phyloP scores from a whole-genome alignment of 1,140 invertebrate genomes.

The Drosophila baimaii region DNA sequence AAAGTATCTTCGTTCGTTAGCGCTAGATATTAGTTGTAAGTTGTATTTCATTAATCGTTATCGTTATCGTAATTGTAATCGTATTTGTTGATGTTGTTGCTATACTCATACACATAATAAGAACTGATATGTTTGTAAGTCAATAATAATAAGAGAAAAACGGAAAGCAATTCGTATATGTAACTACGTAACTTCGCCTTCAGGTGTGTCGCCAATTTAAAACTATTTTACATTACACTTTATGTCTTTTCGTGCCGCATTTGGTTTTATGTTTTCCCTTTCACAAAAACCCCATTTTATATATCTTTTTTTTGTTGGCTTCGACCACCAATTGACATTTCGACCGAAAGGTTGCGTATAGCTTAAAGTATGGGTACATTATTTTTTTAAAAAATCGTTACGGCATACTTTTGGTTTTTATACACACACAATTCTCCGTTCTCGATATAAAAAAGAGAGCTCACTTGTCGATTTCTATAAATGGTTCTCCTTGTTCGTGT shows the following conservation, averaged over 20 bases:
- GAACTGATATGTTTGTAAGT: constrained; percentile 72
- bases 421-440: constrained; percentile 50
- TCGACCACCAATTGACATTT: constrained; percentile 71
- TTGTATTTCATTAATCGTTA: constrained; percentile 57
- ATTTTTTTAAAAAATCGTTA: constrained; percentile 63
- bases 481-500: constrained; percentile 57
- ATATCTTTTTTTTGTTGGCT: constrained; percentile 16
- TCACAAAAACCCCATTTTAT: constrained; percentile 22
- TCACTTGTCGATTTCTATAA: constrained; percentile 37
- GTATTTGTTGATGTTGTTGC: constrained; percentile 53
- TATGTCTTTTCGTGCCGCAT: constrained; percentile 45
- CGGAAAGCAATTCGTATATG: constrained; percentile 68
- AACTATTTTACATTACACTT: constrained; percentile 69
- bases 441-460: constrained; percentile 60
- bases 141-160: constrained; percentile 67
- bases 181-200: constrained; percentile 61
- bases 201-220: constrained; percentile 56
- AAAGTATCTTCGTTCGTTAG: constrained; percentile 54
- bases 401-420: constrained; percentile 53
- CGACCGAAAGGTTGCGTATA: constrained; percentile 61
- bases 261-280: constrained; percentile 24
- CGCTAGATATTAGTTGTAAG: constrained; percentile 55
- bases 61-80: constrained; percentile 56
- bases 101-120: constrained; percentile 70
- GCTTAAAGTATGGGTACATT: constrained; percentile 67